Evolutionary conservation across 1,140 invertebrate genomes (phyloP).

Genomic region (Conus betulinus): DNA sequence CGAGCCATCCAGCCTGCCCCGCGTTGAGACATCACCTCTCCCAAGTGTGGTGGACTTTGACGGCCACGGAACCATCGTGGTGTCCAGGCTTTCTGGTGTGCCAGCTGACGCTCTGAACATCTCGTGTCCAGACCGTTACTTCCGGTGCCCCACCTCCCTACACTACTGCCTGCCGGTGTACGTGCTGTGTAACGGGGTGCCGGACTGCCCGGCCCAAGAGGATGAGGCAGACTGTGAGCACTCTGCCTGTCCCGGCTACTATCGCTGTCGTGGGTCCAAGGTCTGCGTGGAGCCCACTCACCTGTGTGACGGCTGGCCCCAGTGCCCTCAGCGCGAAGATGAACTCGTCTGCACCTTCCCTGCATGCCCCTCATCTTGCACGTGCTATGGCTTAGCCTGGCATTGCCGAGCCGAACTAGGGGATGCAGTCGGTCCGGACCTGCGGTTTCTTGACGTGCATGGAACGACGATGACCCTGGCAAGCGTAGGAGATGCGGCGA

Average conservation of each 20-base stretch:
- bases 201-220: neutral
- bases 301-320: conserved; percentile 1
- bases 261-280: neutral
- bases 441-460: conserved; percentile 1
- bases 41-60: neutral
- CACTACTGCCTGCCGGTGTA: neutral
- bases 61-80: neutral
- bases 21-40: neutral
- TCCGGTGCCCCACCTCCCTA: neutral
- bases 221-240: neutral
- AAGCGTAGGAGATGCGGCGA: neutral
- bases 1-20: neutral
- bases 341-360: conserved; percentile 1
- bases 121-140: neutral
- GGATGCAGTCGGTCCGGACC: neutral
- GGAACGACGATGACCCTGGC: neutral
- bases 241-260: neutral
- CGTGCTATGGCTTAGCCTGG: conserved; percentile 8
- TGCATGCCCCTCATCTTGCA: neutral
- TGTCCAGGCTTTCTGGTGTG: neutral
- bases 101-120: neutral
- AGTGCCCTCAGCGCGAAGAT: conserved; percentile 2
- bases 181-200: neutral
- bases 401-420: neutral
- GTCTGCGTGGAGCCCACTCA: neutral